These are phyloP conservation scores for Podarcis siculus DNA, from an alignment of 2,797 vertebrate genomes.

Conservation along the genomic window DNA sequence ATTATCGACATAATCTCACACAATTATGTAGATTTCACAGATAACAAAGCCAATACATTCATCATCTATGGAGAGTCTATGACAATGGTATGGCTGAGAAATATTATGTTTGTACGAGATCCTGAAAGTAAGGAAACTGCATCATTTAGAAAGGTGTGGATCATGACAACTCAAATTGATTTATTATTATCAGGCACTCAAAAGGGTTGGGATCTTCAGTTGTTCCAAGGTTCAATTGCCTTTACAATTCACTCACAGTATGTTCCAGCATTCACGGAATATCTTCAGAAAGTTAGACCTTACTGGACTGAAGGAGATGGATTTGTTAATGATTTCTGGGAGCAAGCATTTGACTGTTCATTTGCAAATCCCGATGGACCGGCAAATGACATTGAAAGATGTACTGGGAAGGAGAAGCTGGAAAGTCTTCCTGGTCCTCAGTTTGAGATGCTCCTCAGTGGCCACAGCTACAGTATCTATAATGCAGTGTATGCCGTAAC, in stretches of 20 bases:
- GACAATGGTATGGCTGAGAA: neutral
- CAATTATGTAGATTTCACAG: neutral
- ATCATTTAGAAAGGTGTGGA: neutral
- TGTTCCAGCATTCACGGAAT: neutral
- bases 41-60: neutral
- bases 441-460: neutral
- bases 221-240: neutral
- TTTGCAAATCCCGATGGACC: neutral
- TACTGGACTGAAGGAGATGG: neutral
- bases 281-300: neutral
- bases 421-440: neutral
- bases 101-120: neutral
- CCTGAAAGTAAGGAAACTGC: neutral
- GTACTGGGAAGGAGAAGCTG: neutral
- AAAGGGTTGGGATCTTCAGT: neutral
- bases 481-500: neutral
- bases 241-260: neutral
- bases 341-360: neutral
- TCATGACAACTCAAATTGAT: slow-evolving; percentile 8
- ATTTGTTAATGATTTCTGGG: neutral
- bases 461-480: slow-evolving; percentile 1
- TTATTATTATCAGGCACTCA: neutral
- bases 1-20: neutral
- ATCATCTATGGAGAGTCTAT: slow-evolving; percentile 17
- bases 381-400: neutral